A percentile compares a stretch with the other conserved stretches of the same genome.
phyloP scores from a whole-genome alignment of 2,797 vertebrate genomes.

The Adelosebastes latens region DNA sequence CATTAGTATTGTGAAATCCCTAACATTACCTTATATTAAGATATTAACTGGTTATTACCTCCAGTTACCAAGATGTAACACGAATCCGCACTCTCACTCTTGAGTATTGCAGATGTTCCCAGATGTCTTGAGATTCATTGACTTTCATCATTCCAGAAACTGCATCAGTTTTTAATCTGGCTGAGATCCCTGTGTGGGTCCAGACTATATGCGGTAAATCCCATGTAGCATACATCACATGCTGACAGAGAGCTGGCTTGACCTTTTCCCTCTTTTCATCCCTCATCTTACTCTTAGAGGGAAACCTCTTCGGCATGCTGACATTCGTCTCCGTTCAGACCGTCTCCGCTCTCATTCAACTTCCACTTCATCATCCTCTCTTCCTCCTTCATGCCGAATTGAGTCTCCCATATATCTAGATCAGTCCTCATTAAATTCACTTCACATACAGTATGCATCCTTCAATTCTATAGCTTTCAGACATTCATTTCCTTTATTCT shows the following conservation, averaged over 20 bases:
- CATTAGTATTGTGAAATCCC: no score
- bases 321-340: not conserved
- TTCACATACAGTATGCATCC: not conserved
- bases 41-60: no score
- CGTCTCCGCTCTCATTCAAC: constrained; percentile 5
- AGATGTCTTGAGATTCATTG: not conserved
- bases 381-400: not conserved
- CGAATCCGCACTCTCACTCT: not conserved
- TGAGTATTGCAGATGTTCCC: not conserved
- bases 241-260: not conserved
- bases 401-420: not conserved
- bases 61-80: no score
- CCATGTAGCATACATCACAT: constrained; percentile 5
- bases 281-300: not conserved
- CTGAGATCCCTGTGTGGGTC: not conserved
- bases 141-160: not conserved
- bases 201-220: not conserved
- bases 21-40: no score
- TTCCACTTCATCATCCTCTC: constrained; percentile 23
- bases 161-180: not conserved
- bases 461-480: not conserved
- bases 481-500: not conserved
- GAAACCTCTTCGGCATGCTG: constrained; percentile 3
- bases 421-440: constrained; percentile 1
- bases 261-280: constrained; percentile 25